Evolutionary conservation across 2,113 vertebrate genomes (phyloP).

Genomic region (Sorex araneus): DNA sequence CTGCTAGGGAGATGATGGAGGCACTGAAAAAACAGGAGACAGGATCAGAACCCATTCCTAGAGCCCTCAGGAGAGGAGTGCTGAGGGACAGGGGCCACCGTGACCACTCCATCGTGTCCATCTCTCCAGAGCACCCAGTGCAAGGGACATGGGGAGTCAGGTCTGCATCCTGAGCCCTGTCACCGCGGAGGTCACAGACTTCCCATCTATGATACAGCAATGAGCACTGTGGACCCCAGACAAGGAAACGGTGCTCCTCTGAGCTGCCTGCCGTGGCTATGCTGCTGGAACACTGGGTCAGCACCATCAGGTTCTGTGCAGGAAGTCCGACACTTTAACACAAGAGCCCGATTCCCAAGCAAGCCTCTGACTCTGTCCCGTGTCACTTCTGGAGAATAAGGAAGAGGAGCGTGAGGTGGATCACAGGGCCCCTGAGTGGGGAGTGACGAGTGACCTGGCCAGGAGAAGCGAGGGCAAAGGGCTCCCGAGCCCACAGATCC

Average conservation of each 20-base stretch:
- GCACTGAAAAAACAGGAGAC: background rate
- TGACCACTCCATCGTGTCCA: background rate
- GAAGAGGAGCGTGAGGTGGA: too few species aligned
- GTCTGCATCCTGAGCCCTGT: background rate
- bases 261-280: background rate
- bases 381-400: too few species aligned
- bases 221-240: background rate
- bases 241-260: background rate
- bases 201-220: too few species aligned
- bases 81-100: too few species aligned
- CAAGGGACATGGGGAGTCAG: background rate
- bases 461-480: too few species aligned
- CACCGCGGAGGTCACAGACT: background rate
- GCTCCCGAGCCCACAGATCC: too few species aligned
- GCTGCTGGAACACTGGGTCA: background rate
- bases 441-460: too few species aligned
- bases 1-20: too few species aligned
- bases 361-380: too few species aligned
- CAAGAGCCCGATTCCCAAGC: too few species aligned
- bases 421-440: too few species aligned
- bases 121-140: background rate
- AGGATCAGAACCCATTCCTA: background rate
- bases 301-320: background rate
- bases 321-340: background rate
- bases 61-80: background rate